These are phyloP conservation scores for Acinonyx jubatus DNA, from an alignment of 2,113 vertebrate species.

Conservation along the genomic window DNA sequence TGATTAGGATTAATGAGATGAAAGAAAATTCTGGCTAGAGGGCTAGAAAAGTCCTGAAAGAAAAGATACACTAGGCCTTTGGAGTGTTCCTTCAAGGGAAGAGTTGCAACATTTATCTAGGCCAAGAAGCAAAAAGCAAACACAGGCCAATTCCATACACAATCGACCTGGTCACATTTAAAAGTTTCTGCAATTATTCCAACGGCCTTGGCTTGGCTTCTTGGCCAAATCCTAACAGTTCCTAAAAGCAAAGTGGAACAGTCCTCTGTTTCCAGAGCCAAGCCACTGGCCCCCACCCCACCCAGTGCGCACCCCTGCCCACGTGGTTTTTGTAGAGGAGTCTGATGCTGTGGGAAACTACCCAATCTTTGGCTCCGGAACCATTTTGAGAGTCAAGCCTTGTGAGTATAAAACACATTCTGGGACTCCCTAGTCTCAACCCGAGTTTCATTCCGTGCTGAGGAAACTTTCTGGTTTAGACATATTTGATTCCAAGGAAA, in stretches of 20 bases:
- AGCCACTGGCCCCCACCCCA: background rate
- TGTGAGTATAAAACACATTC: conserved; percentile 67
- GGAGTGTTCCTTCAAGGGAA: background rate
- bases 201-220: background rate
- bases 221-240: background rate
- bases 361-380: conserved; percentile 68
- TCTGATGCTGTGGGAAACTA: conserved; percentile 54
- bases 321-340: conserved; percentile 60
- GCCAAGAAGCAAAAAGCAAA: conserved; percentile 24
- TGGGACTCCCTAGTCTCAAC: background rate
- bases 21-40: conserved; percentile 53
- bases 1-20: conserved; percentile 55
- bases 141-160: background rate
- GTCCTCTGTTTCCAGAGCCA: background rate
- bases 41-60: conserved; percentile 6
- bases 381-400: conserved; percentile 62
- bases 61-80: background rate
- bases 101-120: background rate
- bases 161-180: background rate
- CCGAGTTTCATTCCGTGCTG: background rate
- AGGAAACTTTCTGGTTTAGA: background rate
- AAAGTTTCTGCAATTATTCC: conserved; percentile 11
- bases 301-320: background rate
- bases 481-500: conserved; percentile 18
- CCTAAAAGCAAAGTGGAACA: background rate